A percentile compares a stretch with the other conserved stretches of the same genome.
Evolutionary conservation across 2,888 invertebrate species (phyloP).

Genomic region (Steromphala cineraria): DNA sequence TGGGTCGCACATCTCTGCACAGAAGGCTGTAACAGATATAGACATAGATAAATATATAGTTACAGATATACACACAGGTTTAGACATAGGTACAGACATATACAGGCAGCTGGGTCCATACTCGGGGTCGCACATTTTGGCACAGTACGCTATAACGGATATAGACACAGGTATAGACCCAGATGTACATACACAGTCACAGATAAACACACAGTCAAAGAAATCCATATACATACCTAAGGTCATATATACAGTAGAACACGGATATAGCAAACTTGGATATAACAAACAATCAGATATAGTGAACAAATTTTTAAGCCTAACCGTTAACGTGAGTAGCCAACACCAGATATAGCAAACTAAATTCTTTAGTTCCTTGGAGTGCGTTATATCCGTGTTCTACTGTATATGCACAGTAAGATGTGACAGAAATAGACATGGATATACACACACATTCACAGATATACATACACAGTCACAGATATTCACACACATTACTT

Average conservation of each 20-base stretch:
- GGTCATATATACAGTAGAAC: too few species aligned
- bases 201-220: conserved; percentile 82
- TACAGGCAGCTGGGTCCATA: conserved; percentile 85
- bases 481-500: conserved; percentile 82
- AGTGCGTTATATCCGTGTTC: conserved; percentile 84
- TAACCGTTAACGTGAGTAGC: too few species aligned
- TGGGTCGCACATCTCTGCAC: conserved; percentile 68
- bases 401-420: conserved; percentile 45
- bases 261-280: too few species aligned
- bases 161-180: not conserved
- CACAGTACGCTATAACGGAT: conserved; percentile 39
- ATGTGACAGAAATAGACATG: conserved; percentile 25
- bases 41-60: not conserved
- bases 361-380: too few species aligned
- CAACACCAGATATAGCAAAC: too few species aligned
- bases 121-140: conserved; percentile 75
- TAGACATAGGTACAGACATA: conserved; percentile 81
- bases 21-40: conserved; percentile 37
- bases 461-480: not conserved
- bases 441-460: not conserved
- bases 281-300: too few species aligned
- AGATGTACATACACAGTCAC: conserved; percentile 80
- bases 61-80: too few species aligned
- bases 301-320: too few species aligned
- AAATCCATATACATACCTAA: too few species aligned